Evolutionary conservation across 2,797 vertebrate species (phyloP), one percentile per base, ranked within the genome.

Genomic region (Atherinosoma microstoma): DNA sequence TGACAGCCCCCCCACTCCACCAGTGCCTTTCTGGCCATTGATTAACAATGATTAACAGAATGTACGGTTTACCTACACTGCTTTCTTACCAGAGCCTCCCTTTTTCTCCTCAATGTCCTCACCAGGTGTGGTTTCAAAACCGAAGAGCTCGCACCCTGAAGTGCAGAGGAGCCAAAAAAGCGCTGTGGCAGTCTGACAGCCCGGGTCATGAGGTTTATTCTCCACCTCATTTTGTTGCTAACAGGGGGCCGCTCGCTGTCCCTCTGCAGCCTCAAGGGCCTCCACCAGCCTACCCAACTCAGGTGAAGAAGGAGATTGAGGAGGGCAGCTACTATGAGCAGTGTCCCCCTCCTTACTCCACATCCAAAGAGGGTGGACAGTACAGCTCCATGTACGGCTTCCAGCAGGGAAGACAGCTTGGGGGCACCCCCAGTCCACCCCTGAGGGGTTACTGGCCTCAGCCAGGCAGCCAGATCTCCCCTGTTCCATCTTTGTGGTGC

Each of bases 61-160:
- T n/a, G 49, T 69, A 22, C 67, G 51, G 53, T 67, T 67, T 75
- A 67, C 79, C 75, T 67, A 45, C 57, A 4, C 40, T 15, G 32
- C 42, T 64, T 45, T 58, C 2, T 66, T 66, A 64, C 67, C 70
- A 58, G 76, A 20, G 7, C 6, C 42, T 29, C 22, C 2, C 36
- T 8, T 11, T 40, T 63, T 35, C 67, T 35, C n/a, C n/a, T 69
- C 36, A 36, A 53, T 34, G 77, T 81, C 60, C 56, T 53, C 13
- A 60, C 64, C 82, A 95, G 94, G 94, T 95, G 45, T 95, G 94
- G 94, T 95, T 95, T 64, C 94, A 95, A 75, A 95, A 95, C 86
- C 88, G 93, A 49, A 91, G 94, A 82, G 94, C 94, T 83, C 93
- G 94, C 38, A 95, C 93, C 2, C 76, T 95, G 65, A 95, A 95